A percentile compares a stretch with the other conserved stretches of the same genome.
These are phyloP conservation scores for Cephalophus harveyi DNA, from an alignment of 2,113 vertebrate species.

Conservation along the genomic window DNA sequence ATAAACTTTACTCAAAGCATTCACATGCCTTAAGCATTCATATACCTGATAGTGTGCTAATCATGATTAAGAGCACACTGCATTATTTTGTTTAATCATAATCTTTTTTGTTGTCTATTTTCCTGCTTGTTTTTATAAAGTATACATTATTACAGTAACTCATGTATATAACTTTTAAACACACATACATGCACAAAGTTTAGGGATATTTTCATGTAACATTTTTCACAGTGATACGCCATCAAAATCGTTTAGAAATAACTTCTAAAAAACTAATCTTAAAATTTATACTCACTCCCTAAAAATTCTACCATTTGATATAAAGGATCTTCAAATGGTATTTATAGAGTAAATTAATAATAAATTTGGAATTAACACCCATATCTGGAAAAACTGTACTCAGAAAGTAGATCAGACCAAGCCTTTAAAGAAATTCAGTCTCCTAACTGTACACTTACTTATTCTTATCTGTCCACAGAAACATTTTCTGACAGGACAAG, in stretches of 20 bases:
- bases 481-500: neutral
- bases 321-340: neutral
- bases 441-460: neutral
- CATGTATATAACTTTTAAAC: neutral
- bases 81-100: neutral
- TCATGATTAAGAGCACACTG: neutral
- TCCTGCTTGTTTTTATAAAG: neutral
- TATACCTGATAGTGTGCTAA: too few relatives aligned
- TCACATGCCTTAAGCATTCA: too few relatives aligned
- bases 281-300: neutral
- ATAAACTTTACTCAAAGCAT: neutral
- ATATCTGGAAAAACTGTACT: neutral
- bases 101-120: neutral
- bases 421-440: neutral
- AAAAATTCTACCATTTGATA: neutral
- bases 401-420: neutral
- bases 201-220: neutral
- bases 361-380: neutral
- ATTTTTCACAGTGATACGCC: neutral
- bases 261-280: neutral
- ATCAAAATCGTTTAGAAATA: neutral
- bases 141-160: neutral
- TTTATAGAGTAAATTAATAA: neutral
- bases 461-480: neutral
- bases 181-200: neutral